Conservation (phyloP, 2,113 vertebrate species). For the Clupea harengus region DNA sequence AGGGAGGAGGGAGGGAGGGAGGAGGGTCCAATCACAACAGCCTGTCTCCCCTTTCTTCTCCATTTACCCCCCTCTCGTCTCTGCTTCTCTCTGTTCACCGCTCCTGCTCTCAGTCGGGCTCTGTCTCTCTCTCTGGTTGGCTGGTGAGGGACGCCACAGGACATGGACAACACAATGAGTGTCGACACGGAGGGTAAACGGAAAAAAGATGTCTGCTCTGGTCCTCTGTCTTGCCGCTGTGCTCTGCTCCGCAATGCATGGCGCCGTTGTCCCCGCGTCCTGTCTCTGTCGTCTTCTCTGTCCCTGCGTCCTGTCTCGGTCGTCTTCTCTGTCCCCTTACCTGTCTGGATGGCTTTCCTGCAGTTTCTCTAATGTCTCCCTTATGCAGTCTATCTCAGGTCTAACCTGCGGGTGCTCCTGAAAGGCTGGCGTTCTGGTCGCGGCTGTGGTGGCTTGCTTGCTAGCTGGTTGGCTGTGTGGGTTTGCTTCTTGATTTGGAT, state of each 20-base stretch:
- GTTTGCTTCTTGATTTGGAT: neutral
- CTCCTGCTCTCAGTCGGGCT: slow-evolving; percentile 14
- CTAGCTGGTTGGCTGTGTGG: neutral
- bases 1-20: neutral
- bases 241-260: slow-evolving; percentile 3
- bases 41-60: slow-evolving; percentile 38
- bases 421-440: neutral
- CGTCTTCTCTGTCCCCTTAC: neutral
- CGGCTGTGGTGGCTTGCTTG: neutral
- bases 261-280: neutral
- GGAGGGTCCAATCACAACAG: slow-evolving; percentile 27
- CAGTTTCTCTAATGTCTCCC: neutral
- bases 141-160: slow-evolving; percentile 7
- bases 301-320: neutral
- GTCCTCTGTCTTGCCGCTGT: neutral
- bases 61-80: slow-evolving; percentile 18
- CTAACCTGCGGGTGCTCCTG: neutral
- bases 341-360: neutral
- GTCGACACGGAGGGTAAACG: slow-evolving; percentile 45
- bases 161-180: slow-evolving; percentile 38
- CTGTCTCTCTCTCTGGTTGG: slow-evolving; percentile 1
- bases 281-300: neutral
- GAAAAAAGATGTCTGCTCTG: neutral
- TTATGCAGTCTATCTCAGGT: neutral
- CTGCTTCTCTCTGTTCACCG: slow-evolving; percentile 26